Base-by-base conservation (phyloP, 1,140 invertebrate species). In the Argopecten irradians region DNA sequence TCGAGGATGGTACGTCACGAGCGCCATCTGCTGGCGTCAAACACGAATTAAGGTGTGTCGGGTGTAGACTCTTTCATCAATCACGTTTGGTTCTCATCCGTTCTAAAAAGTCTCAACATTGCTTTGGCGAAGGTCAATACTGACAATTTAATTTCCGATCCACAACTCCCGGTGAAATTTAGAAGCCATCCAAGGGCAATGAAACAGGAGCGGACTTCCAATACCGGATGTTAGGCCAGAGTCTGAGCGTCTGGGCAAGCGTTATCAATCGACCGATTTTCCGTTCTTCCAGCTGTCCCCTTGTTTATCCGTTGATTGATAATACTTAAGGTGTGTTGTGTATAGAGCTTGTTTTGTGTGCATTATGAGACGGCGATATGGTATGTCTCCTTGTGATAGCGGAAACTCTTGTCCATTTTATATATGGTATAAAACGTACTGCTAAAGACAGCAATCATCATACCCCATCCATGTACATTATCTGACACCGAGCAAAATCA, bases 81-180 rank as follows among this genome's bases (percentile, higher is more conserved):
- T 71, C 55, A 71, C 55, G 55, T 28, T n/a, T 11, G 5, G 55
- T 28, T 71, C n/a, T 71, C 55, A 71, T 22, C 55, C 13, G n/a
- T n/a, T 28, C n/a, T 28, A 28, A 5, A 28, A 71, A 71, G 55
- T 71, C 55, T 71, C 55, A n/a, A 71, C 55, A n/a, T 28, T 71
- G n/a, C 55, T 71, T 71, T 71, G 22, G 28, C 55, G 22, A 71
- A 71, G 55, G 55, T 71, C 55, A 71, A n/a, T 5, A 22, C n/a
- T 71, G 55, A 71, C 55, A 71, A 71, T 71, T 71, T 71, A 71
- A 71, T 71, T 71, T 71, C 55, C 55, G 55, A 71, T 71, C n/a
- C 55, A 71, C 22, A 71, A 71, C 55, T 71, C 55, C 22, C 55
- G 55, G 55, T 28, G n/a, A 71, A 71, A 71, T 71, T 71, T 16